Base-by-base conservation (phyloP, 2,113 vertebrate genomes). In the Pseudolaguvia tuberculata region DNA sequence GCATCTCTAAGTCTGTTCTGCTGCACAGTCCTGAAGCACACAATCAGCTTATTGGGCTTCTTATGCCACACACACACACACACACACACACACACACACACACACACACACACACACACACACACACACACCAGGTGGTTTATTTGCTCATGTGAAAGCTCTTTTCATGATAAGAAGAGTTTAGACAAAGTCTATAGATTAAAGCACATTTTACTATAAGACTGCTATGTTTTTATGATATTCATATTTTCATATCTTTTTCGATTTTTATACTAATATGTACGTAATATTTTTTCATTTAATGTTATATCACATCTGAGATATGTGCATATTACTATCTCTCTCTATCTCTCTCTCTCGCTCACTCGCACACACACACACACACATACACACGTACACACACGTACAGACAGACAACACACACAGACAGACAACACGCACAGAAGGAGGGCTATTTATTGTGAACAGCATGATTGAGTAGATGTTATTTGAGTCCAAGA, bases 11-110 rank as follows among this genome's bases (percentile, higher is more conserved):
- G 29, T 45, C 47, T 47, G 42, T 55, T 58, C 27, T 59, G 39
- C 48, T 57, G 25, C 45, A 48, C 42, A 25, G 42, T 48, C 63
- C 35, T 31, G n/a, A 66, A 72, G 63, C 59, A 65, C 59, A 66
- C 59, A 50, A 73, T 65, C 65, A n/a, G 70, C 70, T 77, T 73
- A 80, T 48, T 55, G 73, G 73, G 39, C 70, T 77, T 53, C 70
- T 73, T 80, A 76, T 58, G 47, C n/a, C 25, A 52, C 63, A n/a
- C n/a, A n/a, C n/a, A n/a, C n/a, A n/a, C n/a, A n/a, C n/a, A n/a
- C 39, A 80, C 48, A 47, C 39, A 18, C 48, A 35, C 66, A 68
- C 29, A 61, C 31, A n/a, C 29, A n/a, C 29, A 39, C 18, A 61
- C 27, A 10, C 13, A 58, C 25, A 62, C 31, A 13, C 18, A 62